Percentiles rank a stretch among this genome's conserved stretches.
These are phyloP conservation scores for Anorthoa munda DNA, from an alignment of 2,888 invertebrate species.

Conservation along the genomic window DNA sequence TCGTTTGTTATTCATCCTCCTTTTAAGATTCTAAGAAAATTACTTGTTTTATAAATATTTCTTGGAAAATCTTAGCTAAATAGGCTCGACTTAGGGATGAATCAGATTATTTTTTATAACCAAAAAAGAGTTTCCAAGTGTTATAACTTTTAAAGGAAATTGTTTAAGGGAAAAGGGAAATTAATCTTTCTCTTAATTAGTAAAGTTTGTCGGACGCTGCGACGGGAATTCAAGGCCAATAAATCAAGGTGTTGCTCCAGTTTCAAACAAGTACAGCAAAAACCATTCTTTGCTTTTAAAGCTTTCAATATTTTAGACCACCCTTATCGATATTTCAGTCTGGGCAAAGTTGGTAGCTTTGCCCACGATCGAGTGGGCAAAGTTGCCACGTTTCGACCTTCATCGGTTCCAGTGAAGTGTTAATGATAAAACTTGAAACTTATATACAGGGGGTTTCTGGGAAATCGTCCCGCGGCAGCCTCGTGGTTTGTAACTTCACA, in stretches of 20 bases:
- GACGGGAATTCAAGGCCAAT: conserved; percentile 85
- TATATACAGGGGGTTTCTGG: conserved; percentile 41
- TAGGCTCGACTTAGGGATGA: conserved; percentile 54
- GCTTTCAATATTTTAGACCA: conserved; percentile 78
- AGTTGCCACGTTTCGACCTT: conserved; percentile 35
- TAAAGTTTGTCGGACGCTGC: conserved; percentile 85
- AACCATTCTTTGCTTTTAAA: conserved; percentile 79
- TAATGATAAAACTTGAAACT: conserved; percentile 67
- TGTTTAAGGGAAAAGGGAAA: conserved; percentile 88
- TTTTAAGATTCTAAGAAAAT: conserved; percentile 2
- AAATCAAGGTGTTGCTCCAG: conserved; percentile 87
- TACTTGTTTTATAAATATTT: conserved; percentile 41
- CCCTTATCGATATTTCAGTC: conserved; percentile 79
- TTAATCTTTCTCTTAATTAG: conserved; percentile 90
- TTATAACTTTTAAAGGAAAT: conserved; percentile 85
- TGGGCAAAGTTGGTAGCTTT: conserved; percentile 39
- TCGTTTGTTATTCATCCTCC: conserved; percentile 7
- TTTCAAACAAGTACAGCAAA: conserved; percentile 76
- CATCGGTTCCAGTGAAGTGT: conserved; percentile 52
- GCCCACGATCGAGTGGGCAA: no score
- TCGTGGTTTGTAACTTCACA: conserved; percentile 51
- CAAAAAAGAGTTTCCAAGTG: conserved; percentile 75
- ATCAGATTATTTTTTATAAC: conserved; percentile 74
- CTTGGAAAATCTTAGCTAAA: conserved; percentile 46
- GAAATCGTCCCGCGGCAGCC: conserved; percentile 51